Conservation (phyloP, 2,888 invertebrate species). For the Oligia fasciuncula region DNA sequence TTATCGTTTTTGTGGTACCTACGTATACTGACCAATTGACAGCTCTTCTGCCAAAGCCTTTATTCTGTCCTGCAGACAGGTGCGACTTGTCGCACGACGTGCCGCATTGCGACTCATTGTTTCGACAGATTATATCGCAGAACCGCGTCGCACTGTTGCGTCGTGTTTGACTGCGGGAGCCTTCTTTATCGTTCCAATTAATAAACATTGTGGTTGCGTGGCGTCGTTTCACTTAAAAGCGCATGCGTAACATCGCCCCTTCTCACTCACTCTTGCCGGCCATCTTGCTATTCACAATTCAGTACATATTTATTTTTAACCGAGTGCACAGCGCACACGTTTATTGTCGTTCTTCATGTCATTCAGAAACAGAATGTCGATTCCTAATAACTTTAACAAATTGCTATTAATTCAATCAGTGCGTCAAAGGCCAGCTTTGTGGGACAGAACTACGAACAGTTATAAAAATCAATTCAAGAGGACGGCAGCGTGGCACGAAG, state of each 20-base stretch:
- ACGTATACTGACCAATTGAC: no score
- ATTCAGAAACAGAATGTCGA: slow-evolving; percentile 18
- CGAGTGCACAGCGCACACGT: slow-evolving; percentile 18
- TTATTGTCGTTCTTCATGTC: slow-evolving; percentile 5
- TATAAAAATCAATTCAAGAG: slow-evolving; percentile 12
- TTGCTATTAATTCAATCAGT: slow-evolving; percentile 24
- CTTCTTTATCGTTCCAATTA: neutral
- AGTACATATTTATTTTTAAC: slow-evolving; percentile 20
- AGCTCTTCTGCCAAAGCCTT: no score
- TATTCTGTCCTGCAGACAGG: no score
- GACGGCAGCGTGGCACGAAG: slow-evolving; percentile 28
- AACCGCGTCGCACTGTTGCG: no score
- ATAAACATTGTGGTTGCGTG: neutral
- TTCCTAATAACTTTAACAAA: slow-evolving; percentile 10
- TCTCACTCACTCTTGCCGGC: slow-evolving; percentile 24
- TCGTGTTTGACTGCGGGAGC: no score
- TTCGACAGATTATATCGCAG: no score
- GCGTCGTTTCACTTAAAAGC: slow-evolving; percentile 2
- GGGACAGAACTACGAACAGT: slow-evolving; percentile 13
- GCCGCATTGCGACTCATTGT: no score
- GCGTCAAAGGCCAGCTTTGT: slow-evolving; percentile 16
- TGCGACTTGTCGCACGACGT: no score
- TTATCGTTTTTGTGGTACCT: no score
- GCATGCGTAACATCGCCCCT: neutral
- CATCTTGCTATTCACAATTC: slow-evolving; percentile 20